phyloP scores from a whole-genome alignment of 2,888 invertebrate genomes.

The Sussaba pulchella region DNA sequence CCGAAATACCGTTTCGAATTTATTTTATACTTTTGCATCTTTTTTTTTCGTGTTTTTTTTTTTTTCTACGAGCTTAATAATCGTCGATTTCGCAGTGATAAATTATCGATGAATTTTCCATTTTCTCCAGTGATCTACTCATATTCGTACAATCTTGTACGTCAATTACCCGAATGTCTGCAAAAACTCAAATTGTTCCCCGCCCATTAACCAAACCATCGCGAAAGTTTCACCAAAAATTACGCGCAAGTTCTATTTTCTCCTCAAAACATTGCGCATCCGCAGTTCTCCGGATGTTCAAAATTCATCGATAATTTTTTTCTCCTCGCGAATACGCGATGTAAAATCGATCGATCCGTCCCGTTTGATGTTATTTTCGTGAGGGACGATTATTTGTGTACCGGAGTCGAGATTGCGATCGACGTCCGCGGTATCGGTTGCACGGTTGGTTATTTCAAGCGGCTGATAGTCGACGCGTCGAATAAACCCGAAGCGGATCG shows the following conservation, averaged over 20 bases:
- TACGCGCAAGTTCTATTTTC: no score
- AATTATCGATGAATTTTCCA: neutral
- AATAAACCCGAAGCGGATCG: slow-evolving; percentile 16
- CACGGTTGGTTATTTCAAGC: slow-evolving; percentile 24
- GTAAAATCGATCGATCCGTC: no score
- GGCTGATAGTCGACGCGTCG: slow-evolving; percentile 19
- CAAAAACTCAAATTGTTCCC: neutral
- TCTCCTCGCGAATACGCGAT: no score
- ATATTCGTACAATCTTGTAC: no score
- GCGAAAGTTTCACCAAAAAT: neutral
- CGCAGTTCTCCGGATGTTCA: neutral
- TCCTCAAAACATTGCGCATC: no score
- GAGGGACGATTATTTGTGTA: slow-evolving; percentile 23
- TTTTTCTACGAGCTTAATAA: neutral
- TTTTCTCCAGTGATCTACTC: neutral
- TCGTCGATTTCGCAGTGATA: neutral
- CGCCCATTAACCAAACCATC: neutral
- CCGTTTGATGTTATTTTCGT: neutral
- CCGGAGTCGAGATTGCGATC: slow-evolving; percentile 21
- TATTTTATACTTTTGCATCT: no score
- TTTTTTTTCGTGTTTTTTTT: neutral
- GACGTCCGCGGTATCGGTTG: slow-evolving; percentile 23
- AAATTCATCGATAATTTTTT: neutral
- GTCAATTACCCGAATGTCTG: neutral
- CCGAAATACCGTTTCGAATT: neutral